Percentiles rank a stretch among this genome's conserved stretches.
phyloP scores from a whole-genome alignment of 1,140 invertebrate species.

The Ips typographus region DNA sequence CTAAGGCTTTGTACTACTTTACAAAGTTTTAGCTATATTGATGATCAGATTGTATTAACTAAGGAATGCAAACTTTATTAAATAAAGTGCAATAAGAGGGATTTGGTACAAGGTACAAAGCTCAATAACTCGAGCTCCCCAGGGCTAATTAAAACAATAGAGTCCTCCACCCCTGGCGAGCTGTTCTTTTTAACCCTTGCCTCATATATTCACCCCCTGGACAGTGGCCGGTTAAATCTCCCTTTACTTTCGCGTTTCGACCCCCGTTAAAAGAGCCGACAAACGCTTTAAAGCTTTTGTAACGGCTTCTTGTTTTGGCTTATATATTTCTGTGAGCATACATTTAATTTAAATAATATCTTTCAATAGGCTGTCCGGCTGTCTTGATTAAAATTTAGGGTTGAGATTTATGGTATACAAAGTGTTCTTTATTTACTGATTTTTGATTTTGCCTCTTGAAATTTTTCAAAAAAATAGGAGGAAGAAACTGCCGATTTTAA shows the following conservation, averaged over 20 bases:
- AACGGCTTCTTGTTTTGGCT: slow-evolving; percentile 29
- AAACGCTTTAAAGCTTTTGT: slow-evolving; percentile 32
- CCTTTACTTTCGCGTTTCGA: slow-evolving; percentile 31
- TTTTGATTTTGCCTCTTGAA: too few relatives aligned
- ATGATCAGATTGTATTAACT: too few relatives aligned
- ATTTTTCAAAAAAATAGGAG: too few relatives aligned
- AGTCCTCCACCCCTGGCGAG: slow-evolving; percentile 11
- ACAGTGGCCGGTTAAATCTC: slow-evolving; percentile 46
- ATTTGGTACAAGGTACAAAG: background rate
- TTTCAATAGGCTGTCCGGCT: too few relatives aligned
- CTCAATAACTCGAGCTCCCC: slow-evolving; percentile 1
- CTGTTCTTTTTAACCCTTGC: slow-evolving; percentile 45
- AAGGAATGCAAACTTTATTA: too few relatives aligned
- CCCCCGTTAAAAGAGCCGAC: slow-evolving; percentile 24
- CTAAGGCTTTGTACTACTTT: too few relatives aligned
- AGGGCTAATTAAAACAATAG: slow-evolving; percentile 19
- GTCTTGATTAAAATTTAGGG: too few relatives aligned
- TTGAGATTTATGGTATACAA: too few relatives aligned
- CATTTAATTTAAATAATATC: slow-evolving; percentile 15
- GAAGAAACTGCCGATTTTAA: too few relatives aligned
- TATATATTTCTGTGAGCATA: slow-evolving; percentile 15
- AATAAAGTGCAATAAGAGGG: too few relatives aligned
- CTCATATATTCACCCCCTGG: slow-evolving; percentile 48
- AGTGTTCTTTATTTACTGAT: too few relatives aligned
- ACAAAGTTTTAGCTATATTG: too few relatives aligned